Evolutionary conservation across 1,140 invertebrate genomes (phyloP), one percentile per base, ranked within the genome.

Genomic region (Drosophila serrata): DNA sequence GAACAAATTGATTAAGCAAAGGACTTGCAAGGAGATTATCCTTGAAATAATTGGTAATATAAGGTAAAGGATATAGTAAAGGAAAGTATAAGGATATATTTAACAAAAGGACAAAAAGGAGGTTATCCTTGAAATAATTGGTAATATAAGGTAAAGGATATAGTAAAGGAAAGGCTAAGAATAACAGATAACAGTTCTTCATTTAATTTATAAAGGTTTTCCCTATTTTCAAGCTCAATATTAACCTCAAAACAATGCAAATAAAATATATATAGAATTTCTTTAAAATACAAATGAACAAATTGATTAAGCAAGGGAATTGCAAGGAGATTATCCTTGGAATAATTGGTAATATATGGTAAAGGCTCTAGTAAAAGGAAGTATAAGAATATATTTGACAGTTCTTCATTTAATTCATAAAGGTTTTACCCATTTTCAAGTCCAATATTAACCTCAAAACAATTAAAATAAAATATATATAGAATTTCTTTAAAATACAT

Each of bases 1-100:
- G 24, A 43, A 31, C 29, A 67, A 53, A 69, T 46, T 69, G 61
- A 69, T 69, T 51, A 53, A 53, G 35, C 11, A 31, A 17, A 31
- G 9, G 29, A 8, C 62, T 40, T 29, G 13, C 43, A 13, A 39
- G 29, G 45, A 11, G 7, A 33, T 15, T 15, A 22, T 55, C 19
- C 33, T 39, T 49, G 2, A 13, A n/a, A 15, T 12, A 35, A 4
- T 29, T 57, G n/a, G 19, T 6, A 19, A 19, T 40, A 40, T 15
- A 15, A 29, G 2, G n/a, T 0, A 29, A 29, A 27, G 31, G 6
- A 55, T 24, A n/a, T 22, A 3, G 12, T 45, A 7, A 45, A 12
- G 6, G n/a, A 12, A 3, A 40, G 7, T 2, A 17, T 4, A 19
- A 12, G 17, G 17, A 19, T 19, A 12, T 43, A n/a, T n/a, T n/a